Evolutionary conservation across 2,113 vertebrate species (phyloP), one percentile per base, ranked within the genome.

Genomic region (Nymphicus hollandicus): DNA sequence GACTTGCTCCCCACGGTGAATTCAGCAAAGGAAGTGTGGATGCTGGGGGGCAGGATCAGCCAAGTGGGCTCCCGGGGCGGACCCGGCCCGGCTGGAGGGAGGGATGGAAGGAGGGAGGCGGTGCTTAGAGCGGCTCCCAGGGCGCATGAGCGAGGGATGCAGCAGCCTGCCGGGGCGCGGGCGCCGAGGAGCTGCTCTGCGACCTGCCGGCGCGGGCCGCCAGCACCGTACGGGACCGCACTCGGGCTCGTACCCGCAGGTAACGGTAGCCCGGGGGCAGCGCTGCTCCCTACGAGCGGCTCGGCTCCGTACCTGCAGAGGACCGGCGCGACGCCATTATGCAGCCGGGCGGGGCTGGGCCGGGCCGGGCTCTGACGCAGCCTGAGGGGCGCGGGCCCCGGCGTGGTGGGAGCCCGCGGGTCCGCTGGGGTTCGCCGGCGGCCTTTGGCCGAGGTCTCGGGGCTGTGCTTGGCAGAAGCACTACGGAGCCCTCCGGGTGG

Each of bases 141-240:
- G 39, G 78, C 90, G 95, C 94, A 95, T 87, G 94, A 77, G 85
- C 89, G 63, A 29, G 27, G 27, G 17, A 25, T 39, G 23, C 63
- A 15, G 6, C 13, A 10, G 50, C 43, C 37, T 28, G 1, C 13
- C 3, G 44, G n/a, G 23, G 29, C 4, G 9, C 5, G 22, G 47
- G 14, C 1, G 17, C 5, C 6, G 22, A 28, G 55, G 29, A 72
- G 53, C 24, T 5, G 74, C 60, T 84, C 33, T 7, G 60, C 6
- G 18, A 24, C 22, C 22, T 23, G 41, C 37, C 10, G 41, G 77
- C 56, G 27, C 70, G 1, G 68, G 24, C 69, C 10, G 41, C 5
- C 72, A 27, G 66, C 46, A 7, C 39, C 8, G 28, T 35, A 9
- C 13, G 29, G 85, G 46, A 27, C 13, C 28, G 27, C 7, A 2